Conservation (phyloP, 2,888 invertebrate species). For the Drosophila heteroneura region DNA sequence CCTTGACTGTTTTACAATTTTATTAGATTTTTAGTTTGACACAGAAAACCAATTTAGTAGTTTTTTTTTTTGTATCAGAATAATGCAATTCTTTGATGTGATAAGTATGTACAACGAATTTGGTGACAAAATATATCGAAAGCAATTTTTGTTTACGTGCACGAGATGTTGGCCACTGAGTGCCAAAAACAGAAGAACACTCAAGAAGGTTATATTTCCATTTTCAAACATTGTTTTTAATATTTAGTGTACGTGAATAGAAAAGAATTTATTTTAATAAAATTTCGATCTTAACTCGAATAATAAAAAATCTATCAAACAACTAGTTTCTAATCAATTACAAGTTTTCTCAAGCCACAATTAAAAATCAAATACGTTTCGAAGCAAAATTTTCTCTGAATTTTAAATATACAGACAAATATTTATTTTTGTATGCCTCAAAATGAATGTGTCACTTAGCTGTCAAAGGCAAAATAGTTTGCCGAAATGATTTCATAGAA, state of each 20-base stretch:
- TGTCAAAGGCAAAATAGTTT: conserved; percentile 18
- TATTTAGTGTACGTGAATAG: not conserved
- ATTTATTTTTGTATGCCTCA: not conserved
- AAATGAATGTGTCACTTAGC: conserved; percentile 3
- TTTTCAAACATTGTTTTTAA: not conserved
- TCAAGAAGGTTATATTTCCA: too few species aligned
- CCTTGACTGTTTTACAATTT: conserved; percentile 23
- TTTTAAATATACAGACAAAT: not conserved
- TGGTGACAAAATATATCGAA: too few species aligned
- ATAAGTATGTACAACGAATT: too few species aligned
- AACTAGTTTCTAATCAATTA: not conserved
- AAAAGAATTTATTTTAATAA: too few species aligned
- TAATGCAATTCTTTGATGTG: conserved; percentile 9
- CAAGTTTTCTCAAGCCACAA: not conserved
- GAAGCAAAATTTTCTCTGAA: not conserved
- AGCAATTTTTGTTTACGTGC: too few species aligned
- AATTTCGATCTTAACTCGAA: not conserved
- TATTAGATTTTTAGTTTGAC: conserved; percentile 29
- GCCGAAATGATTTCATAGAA: conserved; percentile 6
- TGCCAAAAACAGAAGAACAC: not conserved
- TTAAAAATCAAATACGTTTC: not conserved
- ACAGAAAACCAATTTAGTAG: conserved; percentile 12
- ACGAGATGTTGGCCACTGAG: too few species aligned
- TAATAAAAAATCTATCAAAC: not conserved
- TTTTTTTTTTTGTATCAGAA: not conserved